Conservation (phyloP, 2,113 vertebrate species). For the Hippocampus barbouri region DNA sequence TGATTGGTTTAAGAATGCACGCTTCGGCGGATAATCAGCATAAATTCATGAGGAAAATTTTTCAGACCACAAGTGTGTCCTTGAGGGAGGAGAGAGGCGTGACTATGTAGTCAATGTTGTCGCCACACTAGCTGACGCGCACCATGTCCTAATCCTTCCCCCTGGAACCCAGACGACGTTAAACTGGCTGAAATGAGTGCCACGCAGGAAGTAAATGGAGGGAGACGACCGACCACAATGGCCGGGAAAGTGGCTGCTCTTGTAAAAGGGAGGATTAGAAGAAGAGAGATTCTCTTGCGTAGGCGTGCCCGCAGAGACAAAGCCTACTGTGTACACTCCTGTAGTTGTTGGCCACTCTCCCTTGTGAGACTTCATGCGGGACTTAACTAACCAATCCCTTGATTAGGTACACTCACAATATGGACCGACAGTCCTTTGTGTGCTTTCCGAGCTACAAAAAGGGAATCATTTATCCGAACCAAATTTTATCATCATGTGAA, state of each 20-base stretch:
- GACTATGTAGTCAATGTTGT: slow-evolving; percentile 53
- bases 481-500: not conserved
- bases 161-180: slow-evolving; percentile 65
- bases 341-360: slow-evolving; percentile 20
- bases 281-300: slow-evolving; percentile 57
- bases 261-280: slow-evolving; percentile 71
- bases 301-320: slow-evolving; percentile 63
- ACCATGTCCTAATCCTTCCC: slow-evolving; percentile 66
- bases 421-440: not conserved
- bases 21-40: slow-evolving; percentile 46
- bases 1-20: slow-evolving; percentile 53
- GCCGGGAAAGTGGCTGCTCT: slow-evolving; percentile 63
- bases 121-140: slow-evolving; percentile 50
- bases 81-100: slow-evolving; percentile 53
- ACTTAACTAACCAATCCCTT: not conserved
- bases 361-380: slow-evolving; percentile 12
- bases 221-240: slow-evolving; percentile 67
- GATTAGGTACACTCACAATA: not conserved
- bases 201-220: slow-evolving; percentile 71
- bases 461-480: not conserved
- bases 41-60: slow-evolving; percentile 53
- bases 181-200: slow-evolving; percentile 70
- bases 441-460: not conserved
- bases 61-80: slow-evolving; percentile 57
- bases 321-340: slow-evolving; percentile 51